Base-by-base conservation (phyloP, 2,888 invertebrate species). In the Xestobium rufovillosum region DNA sequence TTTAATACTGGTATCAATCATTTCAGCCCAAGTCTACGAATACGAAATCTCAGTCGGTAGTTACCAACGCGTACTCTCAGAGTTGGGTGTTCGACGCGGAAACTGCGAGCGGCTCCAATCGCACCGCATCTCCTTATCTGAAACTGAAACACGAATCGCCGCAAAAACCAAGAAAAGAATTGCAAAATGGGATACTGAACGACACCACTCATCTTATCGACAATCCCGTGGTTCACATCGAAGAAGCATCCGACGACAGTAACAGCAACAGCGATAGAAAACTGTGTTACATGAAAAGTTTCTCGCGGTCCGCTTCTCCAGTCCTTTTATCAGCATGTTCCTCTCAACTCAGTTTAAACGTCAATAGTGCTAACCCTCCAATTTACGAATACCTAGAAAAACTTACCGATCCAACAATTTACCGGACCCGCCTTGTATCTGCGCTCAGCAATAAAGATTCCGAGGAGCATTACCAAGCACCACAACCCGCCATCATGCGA, bases 31-130 rank as follows among this genome's bases (percentile, higher is more conserved):
- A n/a, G n/a, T n/a, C n/a, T n/a, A n/a, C n/a, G n/a, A n/a, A n/a
- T n/a, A n/a, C n/a, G n/a, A n/a, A n/a, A n/a, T n/a, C n/a, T n/a
- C n/a, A n/a, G n/a, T n/a, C n/a, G n/a, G n/a, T n/a, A n/a, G 56
- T 58, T 13, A 65, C 66, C 58, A 62, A 63, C 56, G 65, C 67
- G 31, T 68, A 68, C 53, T 62, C 68, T 11, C 69, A 69, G 51
- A 69, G 69, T 43, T 71, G 71, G 71, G 71, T 71, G 29, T 71
- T 69, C 54, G 69, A 70, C 35, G 53, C 66, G 11, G 61, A 55
- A 39, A 43, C 40, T 9, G 53, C 54, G 2, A 52, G 52, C 14
- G 48, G 50, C 31, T 56, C 60, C 19, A 60, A 59, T 43, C 52
- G 55, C 35, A 43, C 51, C 11, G 40, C 51, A 31, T 51, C 59